A percentile compares a stretch with the other conserved stretches of the same genome.
Conservation (phyloP, 2,797 vertebrate genomes). For the Antrozous pallidus region DNA sequence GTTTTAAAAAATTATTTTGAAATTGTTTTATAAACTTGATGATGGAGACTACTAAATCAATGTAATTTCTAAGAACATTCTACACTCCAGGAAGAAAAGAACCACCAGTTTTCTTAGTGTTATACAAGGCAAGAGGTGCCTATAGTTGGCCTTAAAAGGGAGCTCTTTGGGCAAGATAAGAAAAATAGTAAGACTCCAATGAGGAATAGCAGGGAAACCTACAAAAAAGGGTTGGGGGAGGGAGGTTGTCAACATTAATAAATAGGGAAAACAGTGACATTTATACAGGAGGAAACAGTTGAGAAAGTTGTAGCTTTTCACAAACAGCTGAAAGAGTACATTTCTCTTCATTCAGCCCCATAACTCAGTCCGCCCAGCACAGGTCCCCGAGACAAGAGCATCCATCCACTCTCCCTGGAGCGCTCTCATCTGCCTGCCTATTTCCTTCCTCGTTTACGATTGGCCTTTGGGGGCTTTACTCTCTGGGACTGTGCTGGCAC, state of each 20-base stretch:
- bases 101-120: slow-evolving; percentile 49
- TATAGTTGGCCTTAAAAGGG: slow-evolving; percentile 1
- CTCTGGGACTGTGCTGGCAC: slow-evolving; percentile 69
- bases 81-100: slow-evolving; percentile 49
- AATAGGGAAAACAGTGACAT: slow-evolving; percentile 63
- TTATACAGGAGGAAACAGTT: slow-evolving; percentile 56
- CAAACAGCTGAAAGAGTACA: slow-evolving; percentile 36
- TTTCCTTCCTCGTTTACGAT: slow-evolving; percentile 76
- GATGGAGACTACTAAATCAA: slow-evolving; percentile 50
- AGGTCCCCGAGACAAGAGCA: slow-evolving; percentile 57
- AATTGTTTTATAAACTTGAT: slow-evolving; percentile 57
- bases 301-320: slow-evolving; percentile 50
- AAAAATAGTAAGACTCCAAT: slow-evolving; percentile 50
- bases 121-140: slow-evolving; percentile 30
- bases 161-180: slow-evolving; percentile 64
- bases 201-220: slow-evolving; percentile 52
- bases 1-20: slow-evolving; percentile 48
- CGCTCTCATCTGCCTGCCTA: slow-evolving; percentile 60
- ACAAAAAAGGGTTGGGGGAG: background rate
- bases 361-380: slow-evolving; percentile 46
- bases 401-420: slow-evolving; percentile 46
- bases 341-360: slow-evolving; percentile 53
- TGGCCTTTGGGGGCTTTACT: slow-evolving; percentile 71
- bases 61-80: slow-evolving; percentile 48
- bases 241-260: background rate